These are phyloP conservation scores for Barnardius zonarius DNA, from an alignment of 2,113 vertebrate genomes.

Conservation along the genomic window DNA sequence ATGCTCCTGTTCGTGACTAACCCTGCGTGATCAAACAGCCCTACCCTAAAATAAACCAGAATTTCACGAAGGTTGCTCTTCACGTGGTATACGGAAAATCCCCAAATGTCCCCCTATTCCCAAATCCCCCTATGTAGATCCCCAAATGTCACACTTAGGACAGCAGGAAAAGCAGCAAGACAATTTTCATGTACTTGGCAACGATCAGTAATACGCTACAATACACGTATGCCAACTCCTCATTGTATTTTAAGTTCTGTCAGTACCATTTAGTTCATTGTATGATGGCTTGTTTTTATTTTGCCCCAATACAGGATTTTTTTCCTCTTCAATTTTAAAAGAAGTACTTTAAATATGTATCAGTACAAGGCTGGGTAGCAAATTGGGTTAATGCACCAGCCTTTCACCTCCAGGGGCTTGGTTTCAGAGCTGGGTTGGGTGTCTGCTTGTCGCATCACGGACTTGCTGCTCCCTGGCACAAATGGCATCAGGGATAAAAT, in stretches of 20 bases:
- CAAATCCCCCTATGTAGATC: neutral
- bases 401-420: neutral
- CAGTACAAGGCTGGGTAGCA: neutral
- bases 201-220: neutral
- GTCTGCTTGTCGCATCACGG: neutral
- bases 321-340: neutral
- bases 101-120: neutral
- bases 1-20: neutral
- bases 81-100: neutral
- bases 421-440: neutral
- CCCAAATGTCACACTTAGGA: neutral
- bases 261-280: neutral
- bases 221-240: neutral
- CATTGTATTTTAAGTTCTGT: neutral
- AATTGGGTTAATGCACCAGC: neutral
- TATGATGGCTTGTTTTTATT: neutral
- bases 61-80: neutral
- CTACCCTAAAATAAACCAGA: neutral
- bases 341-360: neutral
- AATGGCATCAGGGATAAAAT: neutral
- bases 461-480: neutral
- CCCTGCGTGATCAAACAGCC: neutral
- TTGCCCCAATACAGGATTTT: neutral
- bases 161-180: neutral
- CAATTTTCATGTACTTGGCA: neutral